Conservation (phyloP, 2,888 invertebrate genomes). For the Saturnia pavonia region DNA sequence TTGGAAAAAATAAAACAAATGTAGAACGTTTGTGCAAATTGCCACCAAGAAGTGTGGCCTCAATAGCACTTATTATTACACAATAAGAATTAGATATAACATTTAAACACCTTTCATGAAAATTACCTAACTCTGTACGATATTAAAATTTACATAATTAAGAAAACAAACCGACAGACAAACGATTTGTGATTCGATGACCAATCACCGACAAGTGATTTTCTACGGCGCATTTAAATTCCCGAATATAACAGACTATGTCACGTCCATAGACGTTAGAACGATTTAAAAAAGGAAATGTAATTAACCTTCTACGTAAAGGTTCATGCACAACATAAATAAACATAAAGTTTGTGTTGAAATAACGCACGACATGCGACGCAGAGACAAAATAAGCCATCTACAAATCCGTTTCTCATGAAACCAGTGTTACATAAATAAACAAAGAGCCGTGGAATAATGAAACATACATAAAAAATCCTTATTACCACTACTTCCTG, state of each 20-base stretch:
- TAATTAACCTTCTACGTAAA: neutral
- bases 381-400: slow-evolving; percentile 27
- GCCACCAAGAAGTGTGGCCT: too few species aligned
- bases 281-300: neutral
- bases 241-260: neutral
- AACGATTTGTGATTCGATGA: too few species aligned
- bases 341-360: slow-evolving; percentile 17
- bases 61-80: too few species aligned
- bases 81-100: too few species aligned
- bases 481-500: slow-evolving; percentile 69
- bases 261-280: neutral
- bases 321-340: neutral
- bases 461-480: slow-evolving; percentile 71
- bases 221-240: neutral
- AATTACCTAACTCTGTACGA: neutral
- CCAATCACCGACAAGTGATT: neutral
- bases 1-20: too few species aligned
- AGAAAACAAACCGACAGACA: too few species aligned
- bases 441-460: slow-evolving; percentile 61
- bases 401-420: slow-evolving; percentile 41
- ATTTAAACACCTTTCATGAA: too few species aligned
- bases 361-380: slow-evolving; percentile 4
- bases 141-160: too few species aligned
- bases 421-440: slow-evolving; percentile 56
- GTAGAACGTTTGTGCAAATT: too few species aligned